Conservation (phyloP, 2,888 invertebrate species). For the Lathronympha strigana region DNA sequence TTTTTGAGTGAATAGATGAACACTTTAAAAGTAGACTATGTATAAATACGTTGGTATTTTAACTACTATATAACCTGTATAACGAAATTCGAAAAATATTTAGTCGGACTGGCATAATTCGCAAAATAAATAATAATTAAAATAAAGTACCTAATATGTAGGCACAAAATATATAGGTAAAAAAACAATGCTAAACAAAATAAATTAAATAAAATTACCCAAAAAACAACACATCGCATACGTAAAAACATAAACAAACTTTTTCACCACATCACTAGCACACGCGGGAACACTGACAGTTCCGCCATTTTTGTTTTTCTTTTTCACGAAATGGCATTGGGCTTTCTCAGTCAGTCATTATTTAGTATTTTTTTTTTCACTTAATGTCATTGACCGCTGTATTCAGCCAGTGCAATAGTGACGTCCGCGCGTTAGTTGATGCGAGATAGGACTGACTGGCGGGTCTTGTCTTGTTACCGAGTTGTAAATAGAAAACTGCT, state of each 20-base stretch:
- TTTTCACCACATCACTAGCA: slow-evolving; percentile 39
- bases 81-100: too few relatives aligned
- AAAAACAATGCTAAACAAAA: background rate
- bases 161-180: too few relatives aligned
- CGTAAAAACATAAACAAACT: slow-evolving; percentile 24
- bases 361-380: slow-evolving; percentile 10
- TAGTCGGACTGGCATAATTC: too few relatives aligned
- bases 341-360: slow-evolving; percentile 22
- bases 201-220: background rate
- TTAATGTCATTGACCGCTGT: slow-evolving; percentile 1
- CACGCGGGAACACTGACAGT: slow-evolving; percentile 49
- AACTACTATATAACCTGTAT: too few relatives aligned
- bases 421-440: slow-evolving; percentile 58
- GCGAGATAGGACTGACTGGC: slow-evolving; percentile 55
- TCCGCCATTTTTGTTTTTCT: slow-evolving; percentile 44
- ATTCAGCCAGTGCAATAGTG: slow-evolving; percentile 35
- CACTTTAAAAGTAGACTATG: too few relatives aligned
- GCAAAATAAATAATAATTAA: too few relatives aligned
- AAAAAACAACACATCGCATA: slow-evolving; percentile 38
- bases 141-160: too few relatives aligned
- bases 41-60: too few relatives aligned
- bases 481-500: slow-evolving; percentile 65
- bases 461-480: slow-evolving; percentile 57
- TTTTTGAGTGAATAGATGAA: too few relatives aligned
- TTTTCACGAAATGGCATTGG: slow-evolving; percentile 10